Percentiles rank a stretch among this genome's conserved stretches.
Evolutionary conservation across 2,113 vertebrate genomes (phyloP).

Genomic region (Syngnathoides biaculeatus): DNA sequence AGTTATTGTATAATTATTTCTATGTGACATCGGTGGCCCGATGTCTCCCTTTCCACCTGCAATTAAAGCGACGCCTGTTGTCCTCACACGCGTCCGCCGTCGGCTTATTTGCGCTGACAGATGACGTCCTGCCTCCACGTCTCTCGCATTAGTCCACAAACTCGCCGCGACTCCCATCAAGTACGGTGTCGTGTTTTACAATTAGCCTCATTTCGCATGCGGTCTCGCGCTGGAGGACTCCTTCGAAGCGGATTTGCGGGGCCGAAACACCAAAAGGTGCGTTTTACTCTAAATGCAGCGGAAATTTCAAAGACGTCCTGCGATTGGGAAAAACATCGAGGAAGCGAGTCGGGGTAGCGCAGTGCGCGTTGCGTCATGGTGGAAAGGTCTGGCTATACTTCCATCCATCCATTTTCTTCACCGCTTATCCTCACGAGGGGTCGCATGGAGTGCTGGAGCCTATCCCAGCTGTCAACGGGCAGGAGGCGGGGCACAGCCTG

Average conservation of each 20-base stretch:
- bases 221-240: not conserved
- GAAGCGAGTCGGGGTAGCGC: no score
- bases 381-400: no score
- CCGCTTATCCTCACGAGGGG: no score
- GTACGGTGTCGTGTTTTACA: constrained; percentile 2
- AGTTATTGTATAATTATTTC: constrained; percentile 48
- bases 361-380: no score
- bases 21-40: constrained; percentile 33
- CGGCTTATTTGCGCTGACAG: constrained; percentile 1
- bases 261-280: not conserved
- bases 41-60: constrained; percentile 34
- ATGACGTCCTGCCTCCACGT: not conserved
- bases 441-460: no score
- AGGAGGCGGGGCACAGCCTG: no score
- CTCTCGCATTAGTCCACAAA: not conserved
- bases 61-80: constrained; percentile 12
- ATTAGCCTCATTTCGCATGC: not conserved
- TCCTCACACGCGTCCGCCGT: not conserved
- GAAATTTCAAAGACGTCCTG: not conserved
- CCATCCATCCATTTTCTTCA: no score
- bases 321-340: not conserved
- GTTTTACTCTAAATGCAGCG: not conserved
- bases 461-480: no score
- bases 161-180: not conserved
- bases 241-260: not conserved